phyloP scores from a whole-genome alignment of 2,113 vertebrate genomes.

The Carassius gibelio region DNA sequence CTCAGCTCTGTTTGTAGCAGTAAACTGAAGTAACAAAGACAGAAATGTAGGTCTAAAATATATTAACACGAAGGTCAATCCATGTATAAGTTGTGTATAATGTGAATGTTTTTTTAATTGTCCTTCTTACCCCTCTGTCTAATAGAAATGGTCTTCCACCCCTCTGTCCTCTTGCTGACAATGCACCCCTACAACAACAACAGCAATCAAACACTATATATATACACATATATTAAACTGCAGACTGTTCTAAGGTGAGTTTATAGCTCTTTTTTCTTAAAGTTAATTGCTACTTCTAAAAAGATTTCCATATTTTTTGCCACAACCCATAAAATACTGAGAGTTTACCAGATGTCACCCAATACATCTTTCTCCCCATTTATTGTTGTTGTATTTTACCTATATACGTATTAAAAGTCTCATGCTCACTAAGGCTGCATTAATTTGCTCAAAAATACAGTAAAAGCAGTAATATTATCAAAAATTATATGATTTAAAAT shows the following conservation, averaged over 20 bases:
- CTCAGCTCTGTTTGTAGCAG: slow-evolving; percentile 20
- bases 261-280: neutral
- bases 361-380: neutral
- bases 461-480: neutral
- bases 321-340: neutral
- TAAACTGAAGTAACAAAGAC: slow-evolving; percentile 46
- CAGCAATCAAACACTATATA: neutral
- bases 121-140: slow-evolving; percentile 62
- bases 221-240: neutral
- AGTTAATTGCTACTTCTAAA: neutral
- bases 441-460: neutral
- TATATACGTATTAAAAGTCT: no score
- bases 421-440: neutral
- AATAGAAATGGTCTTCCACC: slow-evolving; percentile 53
- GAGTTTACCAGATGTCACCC: neutral
- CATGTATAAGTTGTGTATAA: neutral
- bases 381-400: neutral
- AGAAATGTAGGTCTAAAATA: neutral
- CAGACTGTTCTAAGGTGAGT: neutral
- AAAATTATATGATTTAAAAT: neutral
- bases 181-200: slow-evolving; percentile 54
- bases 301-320: neutral
- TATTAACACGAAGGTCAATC: no score
- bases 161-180: slow-evolving; percentile 52
- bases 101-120: neutral